Evolutionary conservation across 2,113 vertebrate genomes (phyloP).

Genomic region (Phocoena sinus): DNA sequence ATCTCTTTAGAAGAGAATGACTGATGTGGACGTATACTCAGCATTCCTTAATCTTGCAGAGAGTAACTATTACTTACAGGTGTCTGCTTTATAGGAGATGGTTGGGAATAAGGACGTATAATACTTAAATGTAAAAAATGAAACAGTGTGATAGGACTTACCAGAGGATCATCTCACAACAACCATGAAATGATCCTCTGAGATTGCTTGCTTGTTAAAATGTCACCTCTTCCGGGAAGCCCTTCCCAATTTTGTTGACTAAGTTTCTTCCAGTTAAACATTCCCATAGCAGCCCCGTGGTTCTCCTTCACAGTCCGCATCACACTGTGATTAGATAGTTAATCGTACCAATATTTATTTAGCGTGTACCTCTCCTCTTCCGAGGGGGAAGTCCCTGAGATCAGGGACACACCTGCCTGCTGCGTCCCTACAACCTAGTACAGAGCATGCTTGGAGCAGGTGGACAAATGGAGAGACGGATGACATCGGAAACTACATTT

Average conservation of each 20-base stretch:
- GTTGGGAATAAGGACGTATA: background rate
- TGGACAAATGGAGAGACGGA: background rate
- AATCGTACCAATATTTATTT: background rate
- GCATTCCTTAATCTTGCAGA: background rate
- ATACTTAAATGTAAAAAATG: background rate
- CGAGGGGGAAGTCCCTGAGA: background rate
- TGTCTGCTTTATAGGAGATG: background rate
- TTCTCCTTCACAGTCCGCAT: background rate
- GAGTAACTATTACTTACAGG: background rate
- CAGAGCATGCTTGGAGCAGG: background rate
- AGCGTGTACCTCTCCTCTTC: background rate
- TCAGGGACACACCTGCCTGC: background rate
- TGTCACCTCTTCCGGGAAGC: background rate
- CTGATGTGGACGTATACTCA: background rate
- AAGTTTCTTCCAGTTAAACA: background rate
- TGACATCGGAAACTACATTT: background rate
- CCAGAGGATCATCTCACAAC: background rate
- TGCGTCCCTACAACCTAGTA: background rate
- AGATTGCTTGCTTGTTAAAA: background rate
- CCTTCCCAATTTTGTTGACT: background rate
- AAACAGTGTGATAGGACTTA: background rate
- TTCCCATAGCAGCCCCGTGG: background rate
- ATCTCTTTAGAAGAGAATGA: background rate
- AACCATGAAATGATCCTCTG: background rate
- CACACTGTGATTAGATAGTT: background rate